Percentiles rank a stretch among this genome's conserved stretches.
phyloP scores from a whole-genome alignment of 2,113 vertebrate species.

The Rhinogobius similis region DNA sequence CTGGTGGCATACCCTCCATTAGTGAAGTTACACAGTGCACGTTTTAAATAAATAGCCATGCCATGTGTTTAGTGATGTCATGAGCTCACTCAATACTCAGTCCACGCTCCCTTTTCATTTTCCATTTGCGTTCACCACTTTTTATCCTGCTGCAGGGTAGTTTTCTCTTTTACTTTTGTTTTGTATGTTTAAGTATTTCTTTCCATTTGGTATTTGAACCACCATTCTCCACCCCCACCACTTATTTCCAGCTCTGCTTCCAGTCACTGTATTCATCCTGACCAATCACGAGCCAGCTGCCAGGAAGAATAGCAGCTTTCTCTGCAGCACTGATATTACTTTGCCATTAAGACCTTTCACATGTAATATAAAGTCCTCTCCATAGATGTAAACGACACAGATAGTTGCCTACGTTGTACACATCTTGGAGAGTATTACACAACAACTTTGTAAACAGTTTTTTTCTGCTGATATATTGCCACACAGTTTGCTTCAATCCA shows the following conservation, averaged over 20 bases:
- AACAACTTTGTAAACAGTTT: not conserved
- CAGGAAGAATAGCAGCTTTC: constrained; percentile 58
- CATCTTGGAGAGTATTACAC: not conserved
- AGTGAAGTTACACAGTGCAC: not conserved
- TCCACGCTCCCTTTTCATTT: not conserved
- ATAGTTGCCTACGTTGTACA: not conserved
- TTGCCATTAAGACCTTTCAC: constrained; percentile 11
- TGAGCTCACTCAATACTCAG: not conserved
- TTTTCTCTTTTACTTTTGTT: not conserved
- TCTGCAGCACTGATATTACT: constrained; percentile 46
- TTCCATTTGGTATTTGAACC: constrained; percentile 11
- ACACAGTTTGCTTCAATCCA: too few relatives aligned
- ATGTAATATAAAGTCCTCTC: not conserved
- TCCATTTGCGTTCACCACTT: not conserved
- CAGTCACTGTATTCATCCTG: constrained; percentile 11
- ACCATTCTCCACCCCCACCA: constrained; percentile 1
- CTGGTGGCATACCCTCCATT: not conserved
- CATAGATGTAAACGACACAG: not conserved
- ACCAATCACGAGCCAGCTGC: constrained; percentile 40
- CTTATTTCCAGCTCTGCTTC: constrained; percentile 17
- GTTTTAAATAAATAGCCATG: not conserved
- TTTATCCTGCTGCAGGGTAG: not conserved
- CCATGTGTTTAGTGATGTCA: not conserved
- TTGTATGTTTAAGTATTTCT: constrained; percentile 16
- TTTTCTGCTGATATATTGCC: too few relatives aligned